phyloP scores from a whole-genome alignment of 2,797 vertebrate species.

The Aphelocoma californica region DNA sequence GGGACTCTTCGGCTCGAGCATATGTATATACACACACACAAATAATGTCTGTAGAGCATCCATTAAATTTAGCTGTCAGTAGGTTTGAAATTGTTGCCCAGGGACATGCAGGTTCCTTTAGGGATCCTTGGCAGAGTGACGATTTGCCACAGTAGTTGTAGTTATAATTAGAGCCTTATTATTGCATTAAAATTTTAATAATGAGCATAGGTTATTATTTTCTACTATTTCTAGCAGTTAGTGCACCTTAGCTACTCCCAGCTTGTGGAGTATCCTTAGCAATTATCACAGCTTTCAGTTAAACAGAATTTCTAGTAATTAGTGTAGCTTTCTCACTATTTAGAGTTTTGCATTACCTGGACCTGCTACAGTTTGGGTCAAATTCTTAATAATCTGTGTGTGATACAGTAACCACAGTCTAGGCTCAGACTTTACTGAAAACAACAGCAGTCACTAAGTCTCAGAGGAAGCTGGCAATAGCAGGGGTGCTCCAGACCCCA shows the following conservation, averaged over 20 bases:
- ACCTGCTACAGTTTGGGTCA: neutral
- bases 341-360: neutral
- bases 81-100: neutral
- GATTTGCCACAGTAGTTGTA: neutral
- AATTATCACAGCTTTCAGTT: neutral
- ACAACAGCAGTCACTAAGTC: neutral
- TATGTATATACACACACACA: fast-evolving
- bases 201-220: neutral
- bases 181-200: neutral
- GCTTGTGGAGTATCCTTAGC: neutral
- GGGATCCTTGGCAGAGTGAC: neutral
- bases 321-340: neutral
- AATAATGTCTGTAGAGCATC: neutral
- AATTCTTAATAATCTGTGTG: neutral
- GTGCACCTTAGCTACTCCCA: neutral
- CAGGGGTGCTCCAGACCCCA: neutral
- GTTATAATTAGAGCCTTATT: neutral
- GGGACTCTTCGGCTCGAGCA: neutral
- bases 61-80: neutral
- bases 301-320: neutral
- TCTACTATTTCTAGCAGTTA: neutral
- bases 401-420: neutral
- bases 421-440: neutral
- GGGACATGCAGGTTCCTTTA: neutral
- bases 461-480: neutral